A percentile compares a stretch with the other conserved stretches of the same genome.
These are phyloP conservation scores for Drosophila baimaii DNA, from an alignment of 1,140 invertebrate genomes.

Conservation along the genomic window DNA sequence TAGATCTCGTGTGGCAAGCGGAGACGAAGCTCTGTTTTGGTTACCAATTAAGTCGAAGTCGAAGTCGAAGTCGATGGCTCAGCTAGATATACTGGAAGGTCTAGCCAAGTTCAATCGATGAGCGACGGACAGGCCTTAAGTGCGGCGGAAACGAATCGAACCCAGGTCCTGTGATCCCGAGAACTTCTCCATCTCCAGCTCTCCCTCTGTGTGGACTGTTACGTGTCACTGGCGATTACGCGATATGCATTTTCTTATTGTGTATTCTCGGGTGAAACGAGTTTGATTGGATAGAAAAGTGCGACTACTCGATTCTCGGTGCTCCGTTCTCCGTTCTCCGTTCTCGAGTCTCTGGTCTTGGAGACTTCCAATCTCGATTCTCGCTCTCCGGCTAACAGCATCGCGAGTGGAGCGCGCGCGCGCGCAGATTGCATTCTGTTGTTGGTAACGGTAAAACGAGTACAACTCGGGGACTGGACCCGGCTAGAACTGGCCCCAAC, in stretches of 20 bases:
- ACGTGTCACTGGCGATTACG: constrained; percentile 73
- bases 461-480: constrained; percentile 57
- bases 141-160: constrained; percentile 18
- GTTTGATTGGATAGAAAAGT: constrained; percentile 78
- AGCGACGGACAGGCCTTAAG: constrained; percentile 16
- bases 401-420: constrained; percentile 66
- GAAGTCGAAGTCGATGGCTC: constrained; percentile 60
- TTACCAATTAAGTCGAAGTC: constrained; percentile 35
- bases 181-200: constrained; percentile 2
- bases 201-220: constrained; percentile 34
- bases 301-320: constrained; percentile 26
- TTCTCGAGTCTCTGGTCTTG: neutral
- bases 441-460: constrained; percentile 78
- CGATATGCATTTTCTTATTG: constrained; percentile 61
- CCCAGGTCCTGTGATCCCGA: neutral
- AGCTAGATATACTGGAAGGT: constrained; percentile 63
- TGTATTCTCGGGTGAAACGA: constrained; percentile 73
- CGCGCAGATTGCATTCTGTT: constrained; percentile 73
- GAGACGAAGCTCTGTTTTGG: constrained; percentile 14
- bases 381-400: constrained; percentile 54
- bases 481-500: constrained; percentile 60
- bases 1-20: constrained; percentile 1
- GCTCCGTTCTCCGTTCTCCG: neutral
- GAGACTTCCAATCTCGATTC: neutral
- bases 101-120: constrained; percentile 71